A percentile compares a stretch with the other conserved stretches of the same genome.
phyloP scores from a whole-genome alignment of 2,113 vertebrate species.

The Sciurus niger region DNA sequence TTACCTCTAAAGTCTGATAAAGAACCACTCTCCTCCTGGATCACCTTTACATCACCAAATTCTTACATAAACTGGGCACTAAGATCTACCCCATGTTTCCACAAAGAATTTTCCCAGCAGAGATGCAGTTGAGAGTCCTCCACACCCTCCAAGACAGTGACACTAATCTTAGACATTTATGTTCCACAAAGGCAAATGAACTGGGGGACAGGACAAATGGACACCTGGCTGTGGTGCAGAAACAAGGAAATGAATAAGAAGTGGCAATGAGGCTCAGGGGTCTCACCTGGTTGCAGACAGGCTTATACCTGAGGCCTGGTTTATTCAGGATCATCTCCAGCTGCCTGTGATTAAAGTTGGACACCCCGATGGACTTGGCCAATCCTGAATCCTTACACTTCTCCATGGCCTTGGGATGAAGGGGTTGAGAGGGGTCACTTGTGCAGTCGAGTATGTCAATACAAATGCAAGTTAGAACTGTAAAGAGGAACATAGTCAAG shows the following conservation, averaged over 20 bases:
- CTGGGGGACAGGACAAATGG: no score
- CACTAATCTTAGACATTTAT: not conserved
- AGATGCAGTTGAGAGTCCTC: no score
- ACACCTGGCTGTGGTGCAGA: not conserved
- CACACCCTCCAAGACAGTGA: not conserved
- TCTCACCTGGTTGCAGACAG: constrained; percentile 54
- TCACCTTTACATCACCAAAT: not conserved
- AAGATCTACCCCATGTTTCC: not conserved
- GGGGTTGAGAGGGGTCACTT: not conserved
- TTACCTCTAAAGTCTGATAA: not conserved
- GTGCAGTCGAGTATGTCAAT: not conserved
- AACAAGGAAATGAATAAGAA: not conserved
- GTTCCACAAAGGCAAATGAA: not conserved
- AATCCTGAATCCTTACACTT: constrained; percentile 90
- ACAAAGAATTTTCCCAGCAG: not conserved
- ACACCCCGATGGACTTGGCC: constrained; percentile 81
- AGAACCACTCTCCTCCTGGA: not conserved
- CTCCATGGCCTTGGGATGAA: constrained; percentile 88
- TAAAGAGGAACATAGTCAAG: not conserved
- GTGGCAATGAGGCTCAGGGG: fast-evolving
- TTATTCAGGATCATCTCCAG: constrained; percentile 30
- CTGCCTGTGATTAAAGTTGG: constrained; percentile 52
- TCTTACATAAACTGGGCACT: not conserved
- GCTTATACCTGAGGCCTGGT: constrained; percentile 69
- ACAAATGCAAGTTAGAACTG: not conserved